Base-by-base conservation (phyloP, 2,888 invertebrate genomes). In the Pyrrhosoma nymphula region DNA sequence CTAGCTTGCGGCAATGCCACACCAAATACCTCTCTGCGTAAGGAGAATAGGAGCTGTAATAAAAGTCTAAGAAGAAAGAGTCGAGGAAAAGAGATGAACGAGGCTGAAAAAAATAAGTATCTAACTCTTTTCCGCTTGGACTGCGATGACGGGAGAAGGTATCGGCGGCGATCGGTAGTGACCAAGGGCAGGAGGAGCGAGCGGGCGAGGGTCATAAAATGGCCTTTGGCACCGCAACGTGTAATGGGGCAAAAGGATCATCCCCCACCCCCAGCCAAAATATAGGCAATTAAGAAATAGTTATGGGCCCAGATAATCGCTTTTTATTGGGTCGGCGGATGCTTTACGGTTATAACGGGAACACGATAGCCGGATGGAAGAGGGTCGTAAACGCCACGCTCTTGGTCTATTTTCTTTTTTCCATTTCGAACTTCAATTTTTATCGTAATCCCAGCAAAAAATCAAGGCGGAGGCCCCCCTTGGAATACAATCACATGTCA, bases 231-330 rank as follows among this genome's bases (percentile, higher is more conserved):
- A 82, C 82, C 82, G 82, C 30, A 18, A 3, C 18, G 82, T 82
- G 82, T 82, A 82, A 82, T 82, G 82, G 82, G 82, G 16, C 16
- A 35, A 35, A 35, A 35, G 16, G 82, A 35, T 35, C 35, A 82
- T 35, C 82, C 35, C 26, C 18, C n/a, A n/a, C 82, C 35, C n/a
- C 35, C 16, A 14, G 30, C 35, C 82, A 35, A 82, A 82, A 82
- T 82, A 30, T 82, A 35, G 30, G 82, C 30, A 82, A 82, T 82
- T 82, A 82, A 82, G 82, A 82, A 82, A 82, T 82, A 82, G 82
- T 82, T 82, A 82, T 82, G 82, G 35, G 10, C 35, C 35, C 82
- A 10, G 82, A 82, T 35, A 82, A 82, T 82, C 82, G 82, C 35
- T 82, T 82, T 82, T 82, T 35, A 82, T 82, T 82, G 75, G 75